These are phyloP conservation scores for Bovichtus diacanthus DNA, from an alignment of 2,797 vertebrate genomes.

Conservation along the genomic window DNA sequence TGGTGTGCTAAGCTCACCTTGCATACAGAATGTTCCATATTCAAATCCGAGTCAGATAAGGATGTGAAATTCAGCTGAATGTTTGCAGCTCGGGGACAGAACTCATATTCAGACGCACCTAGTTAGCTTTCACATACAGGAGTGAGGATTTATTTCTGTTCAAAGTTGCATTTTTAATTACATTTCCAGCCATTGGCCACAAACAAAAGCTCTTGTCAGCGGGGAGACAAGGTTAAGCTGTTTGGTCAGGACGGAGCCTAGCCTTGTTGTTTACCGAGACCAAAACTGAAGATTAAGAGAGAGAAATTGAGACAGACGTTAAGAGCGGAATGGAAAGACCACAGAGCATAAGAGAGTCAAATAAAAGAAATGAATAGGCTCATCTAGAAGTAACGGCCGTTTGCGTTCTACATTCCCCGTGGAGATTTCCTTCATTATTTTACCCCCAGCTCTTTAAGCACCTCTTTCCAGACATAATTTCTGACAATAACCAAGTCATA, in stretches of 20 bases:
- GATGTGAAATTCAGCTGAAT: constrained; percentile 61
- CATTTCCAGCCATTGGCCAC: constrained; percentile 32
- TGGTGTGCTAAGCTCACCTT: constrained; percentile 67
- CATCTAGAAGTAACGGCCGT: constrained; percentile 57
- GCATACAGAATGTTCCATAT: constrained; percentile 72
- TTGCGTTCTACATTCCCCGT: constrained; percentile 40
- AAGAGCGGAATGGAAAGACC: constrained; percentile 23
- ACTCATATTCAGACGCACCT: constrained; percentile 32
- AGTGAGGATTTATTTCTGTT: constrained; percentile 26
- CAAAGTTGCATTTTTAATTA: constrained; percentile 52
- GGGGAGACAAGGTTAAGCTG: constrained; percentile 18
- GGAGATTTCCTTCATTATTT: constrained; percentile 63
- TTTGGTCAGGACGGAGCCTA: constrained; percentile 4
- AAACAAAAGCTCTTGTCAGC: constrained; percentile 29
- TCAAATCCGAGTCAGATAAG: constrained; percentile 61
- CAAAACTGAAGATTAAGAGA: constrained; percentile 5
- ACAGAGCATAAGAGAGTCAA: constrained; percentile 34
- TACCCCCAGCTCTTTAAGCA: constrained; percentile 67
- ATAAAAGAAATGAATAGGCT: constrained; percentile 69
- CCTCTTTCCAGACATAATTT: constrained; percentile 64
- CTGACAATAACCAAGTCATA: constrained; percentile 66
- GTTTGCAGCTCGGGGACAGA: constrained; percentile 56
- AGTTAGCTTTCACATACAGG: constrained; percentile 37
- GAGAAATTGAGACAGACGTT: constrained; percentile 20
- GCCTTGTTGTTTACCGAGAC: constrained; percentile 28